Evolutionary conservation across 2,797 vertebrate species (phyloP).

Genomic region (Eupleurogrammus muticus): DNA sequence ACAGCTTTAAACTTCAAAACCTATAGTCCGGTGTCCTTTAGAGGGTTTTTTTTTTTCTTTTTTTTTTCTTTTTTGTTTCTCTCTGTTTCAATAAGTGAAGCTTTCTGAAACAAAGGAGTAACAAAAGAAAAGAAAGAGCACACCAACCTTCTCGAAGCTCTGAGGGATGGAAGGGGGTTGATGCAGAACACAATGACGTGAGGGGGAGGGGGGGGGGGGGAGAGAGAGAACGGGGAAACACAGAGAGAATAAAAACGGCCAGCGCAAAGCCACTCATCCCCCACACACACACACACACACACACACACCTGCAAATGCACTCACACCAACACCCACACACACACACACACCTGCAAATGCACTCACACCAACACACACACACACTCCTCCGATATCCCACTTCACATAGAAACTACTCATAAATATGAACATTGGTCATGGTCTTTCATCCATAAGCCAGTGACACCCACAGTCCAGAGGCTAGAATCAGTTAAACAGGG

Average conservation of each 20-base stretch:
- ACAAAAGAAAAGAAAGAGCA: slow-evolving; percentile 99
- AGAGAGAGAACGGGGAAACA: slow-evolving; percentile 99
- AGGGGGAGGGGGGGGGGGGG: slow-evolving; percentile 89
- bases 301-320: slow-evolving; percentile 17
- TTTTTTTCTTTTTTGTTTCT: slow-evolving; percentile 67
- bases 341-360: slow-evolving; percentile 8
- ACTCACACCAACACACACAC: slow-evolving; percentile 22
- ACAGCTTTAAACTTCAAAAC: slow-evolving; percentile 47
- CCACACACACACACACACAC: slow-evolving; percentile 25
- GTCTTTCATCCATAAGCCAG: slow-evolving; percentile 39
- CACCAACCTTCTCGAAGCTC: slow-evolving; percentile 99
- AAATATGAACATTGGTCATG: slow-evolving; percentile 59
- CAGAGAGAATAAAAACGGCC: slow-evolving; percentile 99
- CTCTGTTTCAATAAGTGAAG: slow-evolving; percentile 79
- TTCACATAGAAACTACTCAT: slow-evolving; percentile 54
- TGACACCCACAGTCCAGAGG: slow-evolving; percentile 49
- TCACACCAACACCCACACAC: slow-evolving; percentile 6
- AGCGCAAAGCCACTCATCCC: slow-evolving; percentile 89
- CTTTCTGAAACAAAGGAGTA: slow-evolving; percentile 93
- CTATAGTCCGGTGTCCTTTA: slow-evolving; percentile 57
- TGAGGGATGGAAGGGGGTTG: slow-evolving; percentile 99
- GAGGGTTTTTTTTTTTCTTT: slow-evolving; percentile 41
- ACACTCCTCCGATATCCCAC: slow-evolving; percentile 53
- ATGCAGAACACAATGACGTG: slow-evolving; percentile 99
- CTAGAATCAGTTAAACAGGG: slow-evolving; percentile 44